Base-by-base conservation (phyloP, 2,113 vertebrate genomes). In the Ammodytes marinus region DNA sequence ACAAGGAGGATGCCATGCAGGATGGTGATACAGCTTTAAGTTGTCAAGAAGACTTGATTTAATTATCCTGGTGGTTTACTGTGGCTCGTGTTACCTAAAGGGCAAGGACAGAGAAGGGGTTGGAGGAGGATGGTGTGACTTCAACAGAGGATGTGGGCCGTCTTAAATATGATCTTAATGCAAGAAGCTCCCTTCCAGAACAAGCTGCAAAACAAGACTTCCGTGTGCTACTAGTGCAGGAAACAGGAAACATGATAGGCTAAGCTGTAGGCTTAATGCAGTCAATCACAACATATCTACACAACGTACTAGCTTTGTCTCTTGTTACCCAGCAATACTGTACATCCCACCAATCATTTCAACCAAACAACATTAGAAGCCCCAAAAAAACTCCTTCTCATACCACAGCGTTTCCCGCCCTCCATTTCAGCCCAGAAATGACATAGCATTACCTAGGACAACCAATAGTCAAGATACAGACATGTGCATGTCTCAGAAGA, bases 271-370 rank as follows among this genome's bases (percentile, higher is more conserved):
- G 67, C 76, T 27, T 70, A n/a, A 52, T 68, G 59, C 65, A 59
- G 50, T 79, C 71, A 82, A 79, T 73, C 68, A 69, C 59, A 46
- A 58, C 67, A 52, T 7, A 86, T 84, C 82, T 66, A n/a, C 17
- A 8, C 59, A 53, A 50, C 27, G 27, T 27, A 27, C 27, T 27
- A 58, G 45, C 39, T 79, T 58, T 5, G 71, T 70, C 79, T 69
- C 27, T 27, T 27, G 27, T 57, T 6, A 49, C 71, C 61, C 60
- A 64, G 60, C 61, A 19, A 40, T n/a, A n/a, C 39, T 9, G 19
- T 11, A 19, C 47, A 57, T 60, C 75, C 55, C 61, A 68, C 61
- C 61, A 40, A 74, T 27, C 65, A 58, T 52, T 57, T 35, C 15
- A 70, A 49, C 14, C 69, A 57, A 59, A 74, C n/a, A 39, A 82